Evolutionary conservation across 2,113 vertebrate genomes (phyloP), one percentile per base, ranked within the genome.

Genomic region (Prinia subflava): DNA sequence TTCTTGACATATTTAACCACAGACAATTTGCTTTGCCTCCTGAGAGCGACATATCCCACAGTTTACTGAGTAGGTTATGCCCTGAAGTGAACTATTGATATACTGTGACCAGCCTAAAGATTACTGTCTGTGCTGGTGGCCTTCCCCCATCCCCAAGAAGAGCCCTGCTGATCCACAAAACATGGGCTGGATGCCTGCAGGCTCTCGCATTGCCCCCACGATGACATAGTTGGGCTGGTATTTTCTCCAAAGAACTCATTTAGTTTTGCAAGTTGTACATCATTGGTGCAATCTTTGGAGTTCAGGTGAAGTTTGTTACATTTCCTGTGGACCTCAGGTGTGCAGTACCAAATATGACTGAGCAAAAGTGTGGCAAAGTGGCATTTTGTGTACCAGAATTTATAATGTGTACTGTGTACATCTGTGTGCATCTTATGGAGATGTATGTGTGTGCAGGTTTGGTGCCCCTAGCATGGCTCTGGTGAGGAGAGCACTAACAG

Each of bases 21-120:
- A 95, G 90, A 73, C 81, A 94, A 96, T 94, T 97, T 97, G 80
- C 93, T 89, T 94, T 96, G 82, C 94, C 92, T 95, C 91, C 89
- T 80, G 87, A 21, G 22, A 96, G 67, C 13, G 0, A 82, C 87
- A 59, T 91, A 74, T 94, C 96, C 92, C 87, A 78, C 88, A 53
- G 76, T 60, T 92, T 96, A 28, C 82, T 82, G 87, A 79, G 84
- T 78, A 84, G 87, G 87, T 90, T 91, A 73, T 94, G 69, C 62
- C 90, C 89, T 90, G 70, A 93, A 83, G 68, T 69, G 74, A 94
- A 69, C 82, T 95, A 50, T 82, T 94, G 52, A 13, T 82, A 31
- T 27, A 11, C 52, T 1, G 3, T 84, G 76, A 90, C 92, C 8
- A 13, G 55, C 82, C 89, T 92, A 28, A 83, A 93, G 62, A 46